phyloP scores from a whole-genome alignment of 2,113 vertebrate genomes.

The Arothron firmamentum region DNA sequence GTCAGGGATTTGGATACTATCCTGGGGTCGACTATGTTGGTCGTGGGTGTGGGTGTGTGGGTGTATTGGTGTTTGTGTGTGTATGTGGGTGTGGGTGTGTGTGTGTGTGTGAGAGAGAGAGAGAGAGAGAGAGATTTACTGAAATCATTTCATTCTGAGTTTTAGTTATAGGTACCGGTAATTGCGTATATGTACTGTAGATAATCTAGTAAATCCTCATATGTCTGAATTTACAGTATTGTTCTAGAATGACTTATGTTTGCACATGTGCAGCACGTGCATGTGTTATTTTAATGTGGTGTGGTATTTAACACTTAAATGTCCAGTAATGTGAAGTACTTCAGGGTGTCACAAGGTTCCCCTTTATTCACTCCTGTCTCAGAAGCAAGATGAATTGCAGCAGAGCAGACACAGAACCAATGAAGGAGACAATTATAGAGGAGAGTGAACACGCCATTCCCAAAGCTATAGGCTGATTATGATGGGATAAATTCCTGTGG shows the following conservation, averaged over 20 bases:
- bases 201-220: no score
- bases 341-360: not conserved
- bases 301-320: not conserved
- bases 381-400: constrained; percentile 41
- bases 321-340: constrained; percentile 1
- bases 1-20: constrained; percentile 47
- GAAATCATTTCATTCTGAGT: not conserved
- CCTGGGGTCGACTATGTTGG: constrained; percentile 28
- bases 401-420: constrained; percentile 22
- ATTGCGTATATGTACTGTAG: no score
- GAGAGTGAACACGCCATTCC: constrained; percentile 20
- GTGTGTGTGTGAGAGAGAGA: no score
- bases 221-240: no score
- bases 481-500: constrained; percentile 15
- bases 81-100: not conserved
- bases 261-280: not conserved
- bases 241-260: no score
- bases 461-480: constrained; percentile 5
- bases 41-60: not conserved
- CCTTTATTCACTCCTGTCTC: constrained; percentile 14
- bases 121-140: no score
- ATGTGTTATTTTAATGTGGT: not conserved
- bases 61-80: not conserved
- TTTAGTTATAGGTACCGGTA: no score
- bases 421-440: constrained; percentile 36